Evolutionary conservation across 2,888 invertebrate genomes (phyloP), one percentile per base, ranked within the genome.

Genomic region (Masnerella sp.): DNA sequence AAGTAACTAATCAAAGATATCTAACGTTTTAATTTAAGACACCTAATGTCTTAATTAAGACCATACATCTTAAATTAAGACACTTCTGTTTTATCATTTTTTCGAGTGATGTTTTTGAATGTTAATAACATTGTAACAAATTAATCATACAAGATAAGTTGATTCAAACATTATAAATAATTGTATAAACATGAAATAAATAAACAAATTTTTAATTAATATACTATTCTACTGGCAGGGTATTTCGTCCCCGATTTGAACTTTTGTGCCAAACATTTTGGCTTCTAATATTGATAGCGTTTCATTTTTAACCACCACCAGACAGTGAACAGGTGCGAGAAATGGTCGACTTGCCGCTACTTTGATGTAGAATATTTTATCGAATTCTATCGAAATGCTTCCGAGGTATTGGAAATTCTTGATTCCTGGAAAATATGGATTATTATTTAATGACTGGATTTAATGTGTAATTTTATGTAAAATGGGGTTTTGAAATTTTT

Each of bases 91-190:
- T n/a, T n/a, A n/a, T n/a, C n/a, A n/a, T n/a, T n/a, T n/a, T n/a
- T n/a, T n/a, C n/a, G n/a, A n/a, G n/a, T n/a, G 18, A 25, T 45
- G 34, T 58, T 36, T 12, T 30, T 47, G 30, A 34, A 36, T 4
- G 2, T 47, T 45, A n/a, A n/a, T n/a, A n/a, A n/a, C n/a, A n/a
- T 1, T 8, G 17, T 15, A 45, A 45, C n/a, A 40, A 30, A 40
- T 30, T n/a, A n/a, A n/a, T n/a, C n/a, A n/a, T n/a, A n/a, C n/a
- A n/a, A n/a, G n/a, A n/a, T n/a, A n/a, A n/a, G n/a, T n/a, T n/a
- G n/a, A n/a, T n/a, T n/a, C n/a, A n/a, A n/a, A n/a, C n/a, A n/a
- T 28, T 61, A 47, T 45, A 40, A 49, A 47, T 49, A 47, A 51
- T 34, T 51, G 40, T 62, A 62, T 17, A 61, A 52, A 52, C 34